phyloP scores from a whole-genome alignment of 2,797 vertebrate genomes.

The Microtus agrestis region DNA sequence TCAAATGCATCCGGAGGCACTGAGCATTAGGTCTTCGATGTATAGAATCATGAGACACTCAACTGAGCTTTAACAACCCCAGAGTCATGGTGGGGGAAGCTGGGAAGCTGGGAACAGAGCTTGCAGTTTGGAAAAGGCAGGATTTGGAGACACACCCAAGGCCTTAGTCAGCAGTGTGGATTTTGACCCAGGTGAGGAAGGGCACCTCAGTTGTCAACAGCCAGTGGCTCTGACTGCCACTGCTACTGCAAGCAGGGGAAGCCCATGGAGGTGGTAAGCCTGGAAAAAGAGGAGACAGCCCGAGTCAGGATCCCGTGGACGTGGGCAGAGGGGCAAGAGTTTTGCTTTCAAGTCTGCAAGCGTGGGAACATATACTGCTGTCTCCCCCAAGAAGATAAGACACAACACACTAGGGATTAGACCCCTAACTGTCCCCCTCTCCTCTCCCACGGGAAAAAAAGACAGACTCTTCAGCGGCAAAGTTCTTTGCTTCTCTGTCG shows the following conservation, averaged over 20 bases:
- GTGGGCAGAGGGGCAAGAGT: neutral
- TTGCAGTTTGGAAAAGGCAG: neutral
- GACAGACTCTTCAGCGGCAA: neutral
- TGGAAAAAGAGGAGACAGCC: neutral
- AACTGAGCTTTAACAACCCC: too few species aligned
- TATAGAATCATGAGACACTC: neutral
- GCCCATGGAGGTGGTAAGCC: neutral
- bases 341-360: neutral
- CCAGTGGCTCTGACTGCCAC: neutral
- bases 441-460: neutral
- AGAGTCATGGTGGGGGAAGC: too few species aligned
- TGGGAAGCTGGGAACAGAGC: neutral
- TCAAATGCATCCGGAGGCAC: neutral
- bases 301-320: rapidly evolving
- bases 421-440: neutral
- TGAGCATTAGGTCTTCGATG: neutral
- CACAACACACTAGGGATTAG: neutral
- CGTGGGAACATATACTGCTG: neutral
- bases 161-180: neutral
- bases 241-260: too few species aligned
- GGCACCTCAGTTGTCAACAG: neutral
- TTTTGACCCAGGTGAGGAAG: neutral
- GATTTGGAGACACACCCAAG: too few species aligned
- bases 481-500: neutral
- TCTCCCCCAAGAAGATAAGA: neutral